These are phyloP conservation scores for Lemur catta DNA, from an alignment of 2,797 vertebrate species.

Conservation along the genomic window DNA sequence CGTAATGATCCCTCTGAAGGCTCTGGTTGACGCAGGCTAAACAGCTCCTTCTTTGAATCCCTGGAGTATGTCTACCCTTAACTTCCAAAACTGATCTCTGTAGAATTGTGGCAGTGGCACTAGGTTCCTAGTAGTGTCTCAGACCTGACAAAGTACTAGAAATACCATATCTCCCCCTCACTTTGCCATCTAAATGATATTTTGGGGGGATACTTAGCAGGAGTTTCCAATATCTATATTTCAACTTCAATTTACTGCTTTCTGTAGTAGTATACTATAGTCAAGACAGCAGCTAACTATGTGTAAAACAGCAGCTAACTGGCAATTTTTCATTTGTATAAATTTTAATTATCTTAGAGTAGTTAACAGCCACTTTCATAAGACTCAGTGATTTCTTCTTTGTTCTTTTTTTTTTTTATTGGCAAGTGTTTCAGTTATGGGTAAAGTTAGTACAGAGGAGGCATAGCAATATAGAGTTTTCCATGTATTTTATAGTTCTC, in stretches of 20 bases:
- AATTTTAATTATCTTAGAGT: constrained; percentile 6
- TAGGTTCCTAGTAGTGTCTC: background rate
- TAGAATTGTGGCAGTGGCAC: background rate
- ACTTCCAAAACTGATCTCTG: background rate
- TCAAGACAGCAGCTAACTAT: background rate
- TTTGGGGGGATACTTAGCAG: background rate
- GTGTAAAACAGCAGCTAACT: background rate
- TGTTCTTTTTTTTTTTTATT: background rate
- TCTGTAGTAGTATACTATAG: background rate
- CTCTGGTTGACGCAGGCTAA: background rate
- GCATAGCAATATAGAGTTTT: background rate
- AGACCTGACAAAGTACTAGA: background rate
- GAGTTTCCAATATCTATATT: background rate
- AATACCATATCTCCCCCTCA: background rate
- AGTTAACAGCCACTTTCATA: background rate
- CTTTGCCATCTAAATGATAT: background rate
- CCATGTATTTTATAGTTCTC: background rate
- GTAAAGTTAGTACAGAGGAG: background rate
- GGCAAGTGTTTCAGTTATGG: background rate
- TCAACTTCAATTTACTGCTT: background rate
- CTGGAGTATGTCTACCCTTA: background rate
- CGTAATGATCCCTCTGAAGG: background rate
- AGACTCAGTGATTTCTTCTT: background rate
- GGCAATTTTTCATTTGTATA: background rate
- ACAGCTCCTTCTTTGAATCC: background rate